phyloP scores from a whole-genome alignment of 2,797 vertebrate species.

The Setipinna tenuifilis region DNA sequence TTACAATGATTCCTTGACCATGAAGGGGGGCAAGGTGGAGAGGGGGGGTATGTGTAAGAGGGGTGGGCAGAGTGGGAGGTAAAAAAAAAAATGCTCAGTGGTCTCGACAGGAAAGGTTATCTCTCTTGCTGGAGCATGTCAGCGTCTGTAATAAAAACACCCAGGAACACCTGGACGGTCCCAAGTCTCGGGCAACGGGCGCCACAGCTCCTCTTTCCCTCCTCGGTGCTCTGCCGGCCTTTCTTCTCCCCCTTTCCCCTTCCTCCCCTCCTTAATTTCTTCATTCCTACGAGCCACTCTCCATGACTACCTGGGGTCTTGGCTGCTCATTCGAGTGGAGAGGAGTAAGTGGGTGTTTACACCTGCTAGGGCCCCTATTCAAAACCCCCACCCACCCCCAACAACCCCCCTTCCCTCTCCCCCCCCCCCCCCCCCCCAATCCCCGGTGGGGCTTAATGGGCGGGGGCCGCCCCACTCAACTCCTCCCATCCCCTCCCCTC shows the following conservation, averaged over 20 bases:
- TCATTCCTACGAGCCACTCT: slow-evolving; percentile 64
- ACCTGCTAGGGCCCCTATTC: slow-evolving; percentile 73
- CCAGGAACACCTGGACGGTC: slow-evolving; percentile 65
- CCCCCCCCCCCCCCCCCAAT: slow-evolving; percentile 71
- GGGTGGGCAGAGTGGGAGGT: slow-evolving; percentile 20
- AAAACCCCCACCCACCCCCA: slow-evolving; percentile 71
- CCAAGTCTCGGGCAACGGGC: slow-evolving; percentile 19
- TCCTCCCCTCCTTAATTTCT: slow-evolving; percentile 68
- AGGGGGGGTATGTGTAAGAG: neutral
- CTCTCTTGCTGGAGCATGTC: slow-evolving; percentile 53
- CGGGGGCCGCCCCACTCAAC: slow-evolving; percentile 75
- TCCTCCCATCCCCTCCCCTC: slow-evolving; percentile 74
- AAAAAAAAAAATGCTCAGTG: neutral
- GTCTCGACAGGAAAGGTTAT: slow-evolving; percentile 60
- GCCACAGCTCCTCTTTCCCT: slow-evolving; percentile 31
- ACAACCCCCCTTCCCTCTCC: slow-evolving; percentile 73
- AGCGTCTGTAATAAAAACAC: slow-evolving; percentile 55
- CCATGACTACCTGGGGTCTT: slow-evolving; percentile 68
- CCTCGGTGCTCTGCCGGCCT: slow-evolving; percentile 12
- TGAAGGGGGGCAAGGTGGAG: slow-evolving; percentile 21
- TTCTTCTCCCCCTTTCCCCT: slow-evolving; percentile 40
- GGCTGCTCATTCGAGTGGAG: slow-evolving; percentile 64
- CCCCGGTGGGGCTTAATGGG: slow-evolving; percentile 68
- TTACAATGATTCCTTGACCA: slow-evolving; percentile 39
- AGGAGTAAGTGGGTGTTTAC: slow-evolving; percentile 75